Evolutionary conservation across 1,140 invertebrate genomes (phyloP).

Genomic region (Centruroides vittatus): DNA sequence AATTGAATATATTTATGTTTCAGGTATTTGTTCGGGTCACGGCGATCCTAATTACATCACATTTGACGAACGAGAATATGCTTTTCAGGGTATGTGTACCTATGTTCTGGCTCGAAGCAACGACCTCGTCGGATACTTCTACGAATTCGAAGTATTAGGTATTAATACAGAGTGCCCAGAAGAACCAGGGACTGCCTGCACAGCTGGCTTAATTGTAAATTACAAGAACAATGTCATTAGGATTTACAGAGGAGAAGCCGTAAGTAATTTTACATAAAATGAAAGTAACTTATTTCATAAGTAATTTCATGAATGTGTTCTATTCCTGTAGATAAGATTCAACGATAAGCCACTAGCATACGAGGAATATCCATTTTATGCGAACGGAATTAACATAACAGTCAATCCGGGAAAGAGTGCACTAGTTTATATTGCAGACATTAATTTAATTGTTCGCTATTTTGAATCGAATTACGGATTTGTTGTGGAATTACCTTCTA

Average conservation of each 20-base stretch:
- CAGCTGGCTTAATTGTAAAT: conserved; percentile 44
- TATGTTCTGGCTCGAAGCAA: conserved; percentile 54
- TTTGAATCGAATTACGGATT: conserved; percentile 35
- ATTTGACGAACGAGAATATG: conserved; percentile 54
- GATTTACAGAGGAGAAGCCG: conserved; percentile 16
- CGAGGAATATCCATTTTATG: conserved; percentile 12
- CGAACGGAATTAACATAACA: conserved; percentile 13
- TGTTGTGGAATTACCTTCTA: conserved; percentile 46
- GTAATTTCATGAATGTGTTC: too few species aligned
- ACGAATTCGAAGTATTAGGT: conserved; percentile 37
- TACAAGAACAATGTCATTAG: conserved; percentile 45
- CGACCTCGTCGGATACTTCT: conserved; percentile 26
- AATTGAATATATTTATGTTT: background rate
- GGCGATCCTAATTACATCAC: conserved; percentile 53
- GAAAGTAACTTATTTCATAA: too few species aligned
- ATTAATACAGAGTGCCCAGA: conserved; percentile 44
- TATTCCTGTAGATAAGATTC: conserved; percentile 1
- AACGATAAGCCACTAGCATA: background rate
- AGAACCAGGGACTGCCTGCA: conserved; percentile 38
- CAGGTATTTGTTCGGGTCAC: conserved; percentile 48
- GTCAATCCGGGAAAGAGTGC: conserved; percentile 12
- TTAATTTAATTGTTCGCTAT: conserved; percentile 25
- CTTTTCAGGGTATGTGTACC: conserved; percentile 59
- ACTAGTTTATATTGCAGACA: conserved; percentile 19
- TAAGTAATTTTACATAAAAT: conserved; percentile 1